Conservation (phyloP, 2,888 invertebrate genomes). For the Pachymerium ferrugineum region DNA sequence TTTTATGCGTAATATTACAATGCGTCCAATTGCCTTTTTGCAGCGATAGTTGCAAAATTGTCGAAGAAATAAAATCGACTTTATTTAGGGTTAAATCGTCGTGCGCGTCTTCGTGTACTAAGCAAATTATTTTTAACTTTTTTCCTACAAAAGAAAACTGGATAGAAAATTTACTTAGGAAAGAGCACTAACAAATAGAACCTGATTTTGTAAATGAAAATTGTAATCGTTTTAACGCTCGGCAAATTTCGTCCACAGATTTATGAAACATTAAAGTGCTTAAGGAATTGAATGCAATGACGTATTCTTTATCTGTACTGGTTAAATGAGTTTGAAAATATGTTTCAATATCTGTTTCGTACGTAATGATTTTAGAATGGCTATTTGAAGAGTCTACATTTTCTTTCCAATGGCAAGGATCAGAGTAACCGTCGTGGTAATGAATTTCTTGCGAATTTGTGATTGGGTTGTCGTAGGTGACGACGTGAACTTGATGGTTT, state of each 20-base stretch:
- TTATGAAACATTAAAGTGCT: neutral
- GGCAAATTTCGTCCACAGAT: neutral
- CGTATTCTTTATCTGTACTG: neutral
- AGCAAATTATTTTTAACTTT: neutral
- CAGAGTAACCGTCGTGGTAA: neutral
- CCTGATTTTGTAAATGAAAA: neutral
- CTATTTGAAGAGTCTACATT: neutral
- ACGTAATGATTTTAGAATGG: too few species aligned
- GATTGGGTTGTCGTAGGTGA: neutral
- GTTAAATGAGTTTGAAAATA: neutral
- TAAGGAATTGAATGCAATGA: neutral
- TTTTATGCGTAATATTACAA: neutral
- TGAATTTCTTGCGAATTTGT: neutral
- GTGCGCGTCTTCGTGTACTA: neutral
- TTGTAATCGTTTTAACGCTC: neutral
- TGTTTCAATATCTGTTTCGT: neutral
- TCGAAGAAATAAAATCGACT: neutral
- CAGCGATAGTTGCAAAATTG: neutral
- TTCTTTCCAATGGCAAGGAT: neutral
- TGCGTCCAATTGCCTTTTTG: neutral
- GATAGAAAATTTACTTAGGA: neutral
- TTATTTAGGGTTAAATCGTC: neutral
- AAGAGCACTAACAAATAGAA: neutral
- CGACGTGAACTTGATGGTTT: neutral
- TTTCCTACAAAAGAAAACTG: neutral